phyloP scores from a whole-genome alignment of 2,797 vertebrate species.

The Balearica regulorum region DNA sequence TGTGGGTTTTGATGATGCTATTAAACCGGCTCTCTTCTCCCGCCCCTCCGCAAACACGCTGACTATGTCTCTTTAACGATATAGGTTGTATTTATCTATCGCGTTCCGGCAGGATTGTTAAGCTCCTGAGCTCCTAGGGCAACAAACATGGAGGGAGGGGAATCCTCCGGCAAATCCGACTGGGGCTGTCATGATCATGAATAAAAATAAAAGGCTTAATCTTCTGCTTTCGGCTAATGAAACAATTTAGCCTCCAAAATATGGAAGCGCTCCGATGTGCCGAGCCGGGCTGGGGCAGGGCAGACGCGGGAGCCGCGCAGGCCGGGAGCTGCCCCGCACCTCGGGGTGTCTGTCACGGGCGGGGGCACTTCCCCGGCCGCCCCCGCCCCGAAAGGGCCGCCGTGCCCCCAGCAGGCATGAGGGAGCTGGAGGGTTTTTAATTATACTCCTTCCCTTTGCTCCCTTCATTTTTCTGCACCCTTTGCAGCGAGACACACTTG shows the following conservation, averaged over 20 bases:
- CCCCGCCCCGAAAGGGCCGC: neutral
- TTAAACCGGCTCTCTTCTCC: neutral
- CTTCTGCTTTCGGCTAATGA: neutral
- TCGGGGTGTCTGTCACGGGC: neutral
- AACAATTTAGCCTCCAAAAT: neutral
- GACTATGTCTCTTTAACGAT: neutral
- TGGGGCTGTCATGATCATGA: slow-evolving; percentile 5
- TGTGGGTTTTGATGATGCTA: neutral
- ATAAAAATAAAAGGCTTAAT: slow-evolving; percentile 49
- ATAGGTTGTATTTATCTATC: slow-evolving; percentile 7
- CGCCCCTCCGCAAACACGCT: neutral
- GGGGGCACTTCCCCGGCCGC: neutral
- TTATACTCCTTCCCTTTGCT: slow-evolving; percentile 48
- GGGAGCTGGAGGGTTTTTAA: slow-evolving; percentile 18
- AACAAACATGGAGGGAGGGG: neutral
- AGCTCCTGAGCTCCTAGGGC: slow-evolving; percentile 39
- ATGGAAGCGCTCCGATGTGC: neutral
- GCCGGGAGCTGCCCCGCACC: neutral
- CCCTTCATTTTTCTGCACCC: slow-evolving; percentile 60
- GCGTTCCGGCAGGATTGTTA: slow-evolving; percentile 33
- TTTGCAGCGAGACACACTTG: slow-evolving; percentile 75
- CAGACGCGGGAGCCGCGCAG: neutral
- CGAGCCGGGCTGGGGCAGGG: neutral
- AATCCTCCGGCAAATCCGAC: slow-evolving; percentile 42
- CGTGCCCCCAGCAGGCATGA: neutral